Base-by-base conservation (phyloP, 2,888 invertebrate species). In the Phengaris arion region DNA sequence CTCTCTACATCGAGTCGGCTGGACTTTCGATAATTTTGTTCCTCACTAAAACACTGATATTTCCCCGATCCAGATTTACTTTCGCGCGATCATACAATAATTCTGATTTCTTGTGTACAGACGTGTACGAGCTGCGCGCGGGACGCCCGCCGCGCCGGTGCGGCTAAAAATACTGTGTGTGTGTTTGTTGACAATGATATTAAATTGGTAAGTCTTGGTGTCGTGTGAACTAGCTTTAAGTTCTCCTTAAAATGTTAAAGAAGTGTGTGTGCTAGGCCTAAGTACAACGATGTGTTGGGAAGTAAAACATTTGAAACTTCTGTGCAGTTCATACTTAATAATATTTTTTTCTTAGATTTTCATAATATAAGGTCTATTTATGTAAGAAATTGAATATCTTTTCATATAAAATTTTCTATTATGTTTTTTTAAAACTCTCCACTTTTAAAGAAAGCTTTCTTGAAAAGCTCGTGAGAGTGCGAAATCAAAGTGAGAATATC, bases 41-140 rank as follows among this genome's bases (percentile, higher is more conserved):
- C 64, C 77, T 57, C 69, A 51, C 55, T 52, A 78, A 80, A 89
- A 87, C 88, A 89, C 87, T 89, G 90, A 91, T 89, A 90, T 91
- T 88, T 89, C 85, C 86, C 87, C 82, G 84, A 87, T 87, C 87
- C 88, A 84, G 85, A 87, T 87, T 85, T 81, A 85, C 86, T 85
- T 86, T 83, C 81, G 78, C 82, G 81, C 82, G 83, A 83, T 84
- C 83, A 83, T 83, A 84, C 82, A 80, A 79, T 80, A 78, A 80
- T 82, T 82, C 82, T 80, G 35, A 8, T 35, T 64, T 64, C 35
- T 64, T 45, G 64, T 35, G 81, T 80, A 83, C 85, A 85, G 84
- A 83, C 81, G 86, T 81, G 83, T 80, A 76, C 83, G 85, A 84
- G 83, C 85, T 83, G 83, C 83, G 84, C 80, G 79, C 74, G 78